Evolutionary conservation across 2,113 vertebrate genomes (phyloP).

Genomic region (Percopsis transmontana): DNA sequence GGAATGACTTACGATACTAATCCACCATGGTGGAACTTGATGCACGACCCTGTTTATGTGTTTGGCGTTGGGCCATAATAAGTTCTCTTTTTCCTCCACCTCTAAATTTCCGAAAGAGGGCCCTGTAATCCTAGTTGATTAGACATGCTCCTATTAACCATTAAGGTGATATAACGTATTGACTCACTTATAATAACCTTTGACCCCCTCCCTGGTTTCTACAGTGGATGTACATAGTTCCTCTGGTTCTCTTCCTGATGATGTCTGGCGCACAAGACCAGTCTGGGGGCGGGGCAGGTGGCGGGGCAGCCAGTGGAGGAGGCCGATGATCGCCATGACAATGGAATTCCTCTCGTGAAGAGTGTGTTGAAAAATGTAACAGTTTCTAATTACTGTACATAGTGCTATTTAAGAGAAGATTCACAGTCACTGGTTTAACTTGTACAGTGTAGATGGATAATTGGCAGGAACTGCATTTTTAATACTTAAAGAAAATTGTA

Average conservation of each 20-base stretch:
- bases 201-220: background rate
- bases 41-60: background rate
- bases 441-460: constrained; percentile 16
- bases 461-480: constrained; percentile 56
- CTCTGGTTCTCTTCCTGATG: constrained; percentile 93
- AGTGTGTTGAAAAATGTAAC: constrained; percentile 6
- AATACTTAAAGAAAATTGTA: constrained; percentile 68
- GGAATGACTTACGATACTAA: background rate
- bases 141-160: background rate
- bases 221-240: constrained; percentile 97
- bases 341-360: too few relatives aligned
- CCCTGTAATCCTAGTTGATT: constrained; percentile 23
- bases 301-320: constrained; percentile 76
- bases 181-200: background rate
- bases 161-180: background rate
- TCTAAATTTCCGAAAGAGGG: background rate
- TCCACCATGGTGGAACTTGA: background rate
- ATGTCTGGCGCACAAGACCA: constrained; percentile 93
- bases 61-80: constrained; percentile 50
- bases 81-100: constrained; percentile 1
- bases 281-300: constrained; percentile 83
- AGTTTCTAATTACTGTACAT: constrained; percentile 60
- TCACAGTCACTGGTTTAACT: constrained; percentile 10
- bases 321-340: constrained; percentile 69
- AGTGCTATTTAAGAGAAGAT: constrained; percentile 48